Evolutionary conservation across 2,797 vertebrate species (phyloP).

Genomic region (Aldrovandia affinis): DNA sequence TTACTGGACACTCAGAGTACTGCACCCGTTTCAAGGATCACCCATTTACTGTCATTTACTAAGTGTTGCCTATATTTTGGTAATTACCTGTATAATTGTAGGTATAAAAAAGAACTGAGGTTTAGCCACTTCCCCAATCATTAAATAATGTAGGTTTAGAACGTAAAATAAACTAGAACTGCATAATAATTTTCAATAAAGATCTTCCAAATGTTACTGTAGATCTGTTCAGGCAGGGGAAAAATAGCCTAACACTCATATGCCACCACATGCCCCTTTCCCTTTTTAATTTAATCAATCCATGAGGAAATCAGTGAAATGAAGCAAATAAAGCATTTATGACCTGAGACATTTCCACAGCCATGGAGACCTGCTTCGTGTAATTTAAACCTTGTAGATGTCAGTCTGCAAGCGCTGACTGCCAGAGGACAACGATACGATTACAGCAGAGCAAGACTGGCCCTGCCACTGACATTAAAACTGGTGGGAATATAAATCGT

Average conservation of each 20-base stretch:
- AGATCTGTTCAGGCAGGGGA: not conserved
- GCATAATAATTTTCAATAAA: not conserved
- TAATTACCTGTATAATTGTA: no score
- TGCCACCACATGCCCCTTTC: not conserved
- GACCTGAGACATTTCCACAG: not conserved
- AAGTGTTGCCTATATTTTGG: no score
- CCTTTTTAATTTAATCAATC: not conserved
- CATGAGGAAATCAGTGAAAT: not conserved
- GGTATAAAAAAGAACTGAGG: constrained; percentile 34
- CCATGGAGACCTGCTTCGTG: not conserved
- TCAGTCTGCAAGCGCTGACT: not conserved
- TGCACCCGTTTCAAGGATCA: no score
- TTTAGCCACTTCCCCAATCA: no score
- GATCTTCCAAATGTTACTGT: not conserved
- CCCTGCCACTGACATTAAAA: not conserved
- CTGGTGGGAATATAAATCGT: not conserved
- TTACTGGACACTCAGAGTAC: no score
- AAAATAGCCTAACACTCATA: not conserved
- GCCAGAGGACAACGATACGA: not conserved
- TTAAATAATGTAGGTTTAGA: no score
- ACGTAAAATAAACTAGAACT: no score
- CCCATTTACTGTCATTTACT: no score
- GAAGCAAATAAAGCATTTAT: not conserved
- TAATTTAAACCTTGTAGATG: not conserved
- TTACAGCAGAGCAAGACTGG: not conserved